Conservation (phyloP, 2,113 vertebrate genomes). For the Datnioides undecimradiatus region DNA sequence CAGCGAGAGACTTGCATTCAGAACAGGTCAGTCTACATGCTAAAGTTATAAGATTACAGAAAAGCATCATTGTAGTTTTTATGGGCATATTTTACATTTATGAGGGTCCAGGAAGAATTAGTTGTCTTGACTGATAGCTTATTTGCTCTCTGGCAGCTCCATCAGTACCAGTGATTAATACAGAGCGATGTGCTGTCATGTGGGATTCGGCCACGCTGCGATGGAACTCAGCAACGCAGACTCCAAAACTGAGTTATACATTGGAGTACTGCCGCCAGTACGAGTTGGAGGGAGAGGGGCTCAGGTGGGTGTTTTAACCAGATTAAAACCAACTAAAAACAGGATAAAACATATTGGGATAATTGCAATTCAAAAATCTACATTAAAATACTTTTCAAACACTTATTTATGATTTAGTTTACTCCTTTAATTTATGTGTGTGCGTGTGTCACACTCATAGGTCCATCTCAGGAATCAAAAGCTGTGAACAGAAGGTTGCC, state of each 20-base stretch:
- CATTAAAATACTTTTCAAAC: no score
- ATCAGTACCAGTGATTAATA: constrained; percentile 87
- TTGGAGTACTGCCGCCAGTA: constrained; percentile 95
- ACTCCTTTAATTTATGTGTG: not conserved
- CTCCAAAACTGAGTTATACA: constrained; percentile 86
- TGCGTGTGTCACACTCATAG: constrained; percentile 72
- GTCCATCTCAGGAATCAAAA: constrained; percentile 92
- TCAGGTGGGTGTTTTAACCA: constrained; percentile 85
- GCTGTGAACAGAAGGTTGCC: constrained; percentile 88
- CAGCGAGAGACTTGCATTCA: constrained; percentile 91
- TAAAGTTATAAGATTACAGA: not conserved
- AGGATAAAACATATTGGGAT: no score
- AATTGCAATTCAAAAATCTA: no score
- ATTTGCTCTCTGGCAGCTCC: constrained; percentile 85
- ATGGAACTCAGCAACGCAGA: constrained; percentile 81
- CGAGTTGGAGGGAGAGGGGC: constrained; percentile 93
- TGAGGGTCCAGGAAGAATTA: not conserved
- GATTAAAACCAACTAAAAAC: not conserved
- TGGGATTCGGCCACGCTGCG: constrained; percentile 91
- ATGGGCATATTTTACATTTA: not conserved
- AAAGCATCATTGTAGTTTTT: not conserved
- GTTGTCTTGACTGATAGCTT: not conserved
- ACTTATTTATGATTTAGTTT: no score
- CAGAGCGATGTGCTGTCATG: constrained; percentile 88
- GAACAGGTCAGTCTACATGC: constrained; percentile 88